Conservation (phyloP, 2,888 invertebrate species). For the Yponomeuta malinellus region DNA sequence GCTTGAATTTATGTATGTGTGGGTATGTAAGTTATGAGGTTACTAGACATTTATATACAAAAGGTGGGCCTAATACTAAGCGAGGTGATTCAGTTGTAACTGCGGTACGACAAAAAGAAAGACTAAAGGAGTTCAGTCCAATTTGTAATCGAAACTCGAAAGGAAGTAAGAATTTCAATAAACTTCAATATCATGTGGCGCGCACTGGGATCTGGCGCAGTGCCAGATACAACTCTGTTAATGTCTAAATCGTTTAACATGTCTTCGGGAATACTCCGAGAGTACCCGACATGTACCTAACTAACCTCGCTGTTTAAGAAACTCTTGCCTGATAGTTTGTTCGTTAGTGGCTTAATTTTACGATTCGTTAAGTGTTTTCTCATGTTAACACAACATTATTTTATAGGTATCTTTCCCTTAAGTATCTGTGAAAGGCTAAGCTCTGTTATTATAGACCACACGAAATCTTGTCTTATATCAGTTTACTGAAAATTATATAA, state of each 20-base stretch:
- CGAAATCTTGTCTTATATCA: too few species aligned
- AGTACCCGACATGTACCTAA: not conserved
- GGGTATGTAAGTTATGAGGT: too few species aligned
- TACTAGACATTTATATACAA: too few species aligned
- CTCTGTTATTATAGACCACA: too few species aligned
- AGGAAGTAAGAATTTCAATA: constrained; percentile 9
- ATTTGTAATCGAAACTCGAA: not conserved
- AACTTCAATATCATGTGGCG: constrained; percentile 1
- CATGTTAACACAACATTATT: not conserved
- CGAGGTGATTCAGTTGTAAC: too few species aligned
- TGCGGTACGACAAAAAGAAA: not conserved
- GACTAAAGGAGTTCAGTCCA: not conserved
- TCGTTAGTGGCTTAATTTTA: not conserved
- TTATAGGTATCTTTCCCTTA: too few species aligned
- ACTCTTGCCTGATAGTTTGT: too few species aligned
- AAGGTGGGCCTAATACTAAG: too few species aligned
- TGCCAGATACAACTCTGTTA: constrained; percentile 23
- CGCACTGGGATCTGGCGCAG: not conserved
- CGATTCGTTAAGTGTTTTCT: not conserved
- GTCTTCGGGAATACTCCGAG: constrained; percentile 19
- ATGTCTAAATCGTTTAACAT: constrained; percentile 36
- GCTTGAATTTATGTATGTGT: too few species aligned
- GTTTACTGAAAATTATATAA: too few species aligned
- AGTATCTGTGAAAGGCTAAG: not conserved
- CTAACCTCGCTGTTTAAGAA: too few species aligned